phyloP scores from a whole-genome alignment of 2,113 vertebrate species.

The Amphiprion percula region DNA sequence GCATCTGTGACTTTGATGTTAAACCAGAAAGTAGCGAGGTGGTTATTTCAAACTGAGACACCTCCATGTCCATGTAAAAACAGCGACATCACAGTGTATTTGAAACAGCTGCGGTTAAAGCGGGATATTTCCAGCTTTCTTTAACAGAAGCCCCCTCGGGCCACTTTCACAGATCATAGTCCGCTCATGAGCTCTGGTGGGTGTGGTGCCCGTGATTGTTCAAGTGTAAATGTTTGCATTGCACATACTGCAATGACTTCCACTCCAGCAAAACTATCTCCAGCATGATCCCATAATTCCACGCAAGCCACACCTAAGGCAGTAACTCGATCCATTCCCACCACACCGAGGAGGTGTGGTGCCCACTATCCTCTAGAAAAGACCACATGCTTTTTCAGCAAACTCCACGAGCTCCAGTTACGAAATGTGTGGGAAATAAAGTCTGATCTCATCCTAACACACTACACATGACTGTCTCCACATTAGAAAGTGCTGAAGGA shows the following conservation, averaged over 20 bases:
- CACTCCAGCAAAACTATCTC: background rate
- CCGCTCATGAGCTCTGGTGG: background rate
- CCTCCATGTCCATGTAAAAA: too few relatives aligned
- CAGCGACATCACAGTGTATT: too few relatives aligned
- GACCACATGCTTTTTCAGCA: too few relatives aligned
- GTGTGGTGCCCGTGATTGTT: constrained; percentile 2
- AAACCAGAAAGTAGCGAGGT: too few relatives aligned
- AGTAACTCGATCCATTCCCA: background rate
- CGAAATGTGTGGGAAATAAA: background rate
- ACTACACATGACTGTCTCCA: too few relatives aligned
- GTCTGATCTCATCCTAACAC: background rate
- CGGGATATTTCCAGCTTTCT: background rate
- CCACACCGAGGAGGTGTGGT: too few relatives aligned
- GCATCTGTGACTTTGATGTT: too few relatives aligned
- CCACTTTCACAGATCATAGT: too few relatives aligned
- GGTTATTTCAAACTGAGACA: too few relatives aligned
- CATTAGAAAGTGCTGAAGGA: too few relatives aligned
- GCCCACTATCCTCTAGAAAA: too few relatives aligned
- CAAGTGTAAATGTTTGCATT: background rate
- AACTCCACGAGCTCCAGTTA: too few relatives aligned
- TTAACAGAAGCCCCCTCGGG: background rate
- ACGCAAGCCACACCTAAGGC: background rate
- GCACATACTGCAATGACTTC: background rate
- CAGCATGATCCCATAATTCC: background rate
- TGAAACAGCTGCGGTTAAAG: background rate